Base-by-base conservation (phyloP, 2,888 invertebrate genomes). In the Venustoraphidia nigricollis region DNA sequence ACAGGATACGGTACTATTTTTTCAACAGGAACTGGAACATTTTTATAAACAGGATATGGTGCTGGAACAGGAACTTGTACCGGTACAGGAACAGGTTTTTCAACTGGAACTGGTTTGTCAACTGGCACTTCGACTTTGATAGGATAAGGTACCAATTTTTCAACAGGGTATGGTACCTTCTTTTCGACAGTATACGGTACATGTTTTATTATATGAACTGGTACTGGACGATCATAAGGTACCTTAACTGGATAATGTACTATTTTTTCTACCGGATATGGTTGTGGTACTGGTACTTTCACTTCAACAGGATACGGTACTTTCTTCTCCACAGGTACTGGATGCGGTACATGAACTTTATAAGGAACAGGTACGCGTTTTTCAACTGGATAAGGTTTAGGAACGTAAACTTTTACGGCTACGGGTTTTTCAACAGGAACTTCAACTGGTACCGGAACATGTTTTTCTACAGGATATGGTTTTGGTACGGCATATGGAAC, bases 391-490 rank as follows among this genome's bases (percentile, higher is more conserved):
- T 81, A 80, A 4, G 84, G 83, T 48, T 80, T 77, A 36, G 83
- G 80, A 34, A 87, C 77, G 59, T 83, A 84, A 0, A 85, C 79
- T 44, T 77, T 74, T 4, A 83, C 73, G 9, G 85, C 83, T 57
- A 82, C 81, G 0, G 70, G 72, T 46, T 70, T 66, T 34, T 74
- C 73, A 2, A 75, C 69, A 10, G 67, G 67, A 9, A 74, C 72
- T 57, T 83, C 76, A 2, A 85, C 76, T 38, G 75, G 76, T 54
- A 77, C 76, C 1, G 80, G 83, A 0, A 84, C 77, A 53, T 60
- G 63, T 66, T 84, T 84, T 70, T 83, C 83, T 54, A 85, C 83
- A 58, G 82, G 81, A 60, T 77, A 76, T 41, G 83, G 84, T 55
- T 61, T 60, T 27, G 56, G 47, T 10, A 64, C 55, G 0, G 69